phyloP scores from a whole-genome alignment of 2,888 invertebrate genomes.

The Sicus ferrugineus region DNA sequence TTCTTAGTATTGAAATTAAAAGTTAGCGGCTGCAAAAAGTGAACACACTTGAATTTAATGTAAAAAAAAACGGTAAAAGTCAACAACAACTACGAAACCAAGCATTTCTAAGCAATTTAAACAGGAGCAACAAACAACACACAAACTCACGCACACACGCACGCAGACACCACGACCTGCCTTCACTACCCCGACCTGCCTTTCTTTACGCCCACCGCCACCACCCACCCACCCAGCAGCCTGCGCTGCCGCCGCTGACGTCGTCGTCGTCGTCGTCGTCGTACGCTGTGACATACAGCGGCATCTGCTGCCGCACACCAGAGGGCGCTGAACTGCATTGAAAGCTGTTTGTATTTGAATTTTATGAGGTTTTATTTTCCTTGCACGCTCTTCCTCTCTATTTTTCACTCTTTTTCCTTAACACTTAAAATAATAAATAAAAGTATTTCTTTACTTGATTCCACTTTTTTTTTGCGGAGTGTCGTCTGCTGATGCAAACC shows the following conservation, averaged over 20 bases:
- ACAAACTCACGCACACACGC: not conserved
- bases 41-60: conserved; percentile 5
- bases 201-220: conserved; percentile 5
- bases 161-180: not conserved
- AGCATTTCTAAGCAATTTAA: conserved; percentile 5
- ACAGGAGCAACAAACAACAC: not conserved
- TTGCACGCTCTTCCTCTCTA: conserved; percentile 16
- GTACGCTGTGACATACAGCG: not conserved
- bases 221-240: conserved; percentile 28
- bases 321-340: conserved; percentile 42
- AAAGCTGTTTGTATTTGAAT: conserved; percentile 16
- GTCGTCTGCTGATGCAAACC: not conserved
- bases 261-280: conserved; percentile 13
- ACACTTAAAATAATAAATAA: conserved; percentile 1
- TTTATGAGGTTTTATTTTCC: not conserved
- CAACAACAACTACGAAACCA: not conserved
- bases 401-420: conserved; percentile 1
- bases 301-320: conserved; percentile 23
- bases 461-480: not conserved
- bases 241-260: not conserved
- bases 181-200: conserved; percentile 6
- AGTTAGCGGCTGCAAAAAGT: not conserved
- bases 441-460: not conserved
- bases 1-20: not conserved
- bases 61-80: not conserved